Percentiles rank a stretch among this genome's conserved stretches.
Conservation (phyloP, 1,140 invertebrate species). For the Trichonephila inaurata region DNA sequence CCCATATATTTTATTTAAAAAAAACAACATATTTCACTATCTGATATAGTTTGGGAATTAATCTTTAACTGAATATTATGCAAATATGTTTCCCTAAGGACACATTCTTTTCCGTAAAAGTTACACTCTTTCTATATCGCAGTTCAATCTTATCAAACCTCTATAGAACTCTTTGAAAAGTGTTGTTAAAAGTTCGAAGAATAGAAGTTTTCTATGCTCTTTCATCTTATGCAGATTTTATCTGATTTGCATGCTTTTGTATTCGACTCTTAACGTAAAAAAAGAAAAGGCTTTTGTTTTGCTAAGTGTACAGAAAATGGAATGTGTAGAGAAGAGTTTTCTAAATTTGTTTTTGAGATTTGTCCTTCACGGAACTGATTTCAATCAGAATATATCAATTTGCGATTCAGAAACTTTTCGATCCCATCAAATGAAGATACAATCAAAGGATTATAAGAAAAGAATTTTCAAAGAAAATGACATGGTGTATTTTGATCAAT, state of each 20-base stretch:
- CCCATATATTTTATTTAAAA: too few relatives aligned
- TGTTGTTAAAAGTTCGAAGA: too few relatives aligned
- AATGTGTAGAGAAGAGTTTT: neutral
- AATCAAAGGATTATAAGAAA: neutral
- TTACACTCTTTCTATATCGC: too few relatives aligned
- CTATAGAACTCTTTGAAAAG: too few relatives aligned
- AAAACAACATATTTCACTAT: too few relatives aligned
- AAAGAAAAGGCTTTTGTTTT: neutral
- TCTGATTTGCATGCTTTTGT: neutral
- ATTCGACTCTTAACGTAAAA: neutral
- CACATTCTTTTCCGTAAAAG: too few relatives aligned
- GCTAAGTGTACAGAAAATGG: neutral
- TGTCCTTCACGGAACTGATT: neutral
- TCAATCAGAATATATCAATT: constrained; percentile 2
- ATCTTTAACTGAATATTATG: too few relatives aligned
- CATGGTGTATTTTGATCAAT: too few relatives aligned
- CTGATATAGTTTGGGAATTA: too few relatives aligned
- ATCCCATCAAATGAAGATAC: neutral
- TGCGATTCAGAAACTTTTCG: neutral
- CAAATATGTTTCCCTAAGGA: too few relatives aligned
- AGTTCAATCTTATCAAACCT: too few relatives aligned
- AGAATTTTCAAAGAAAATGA: neutral
- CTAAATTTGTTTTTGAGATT: neutral
- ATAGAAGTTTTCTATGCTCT: neutral
- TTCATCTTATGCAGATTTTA: neutral